phyloP scores from a whole-genome alignment of 2,888 invertebrate species.

The Odontothrips loti region DNA sequence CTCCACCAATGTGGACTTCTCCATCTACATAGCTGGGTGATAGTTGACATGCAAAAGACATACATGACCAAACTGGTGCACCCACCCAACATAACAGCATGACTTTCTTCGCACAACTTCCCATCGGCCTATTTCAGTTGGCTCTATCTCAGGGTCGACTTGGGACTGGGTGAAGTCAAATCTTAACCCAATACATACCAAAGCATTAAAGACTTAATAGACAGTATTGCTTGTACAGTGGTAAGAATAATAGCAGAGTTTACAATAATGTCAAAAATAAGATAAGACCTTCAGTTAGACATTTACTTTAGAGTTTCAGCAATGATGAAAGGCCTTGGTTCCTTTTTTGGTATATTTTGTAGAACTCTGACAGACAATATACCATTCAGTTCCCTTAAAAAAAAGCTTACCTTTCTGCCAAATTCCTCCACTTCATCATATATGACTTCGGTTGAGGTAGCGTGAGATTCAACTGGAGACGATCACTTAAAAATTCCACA shows the following conservation, averaged over 20 bases:
- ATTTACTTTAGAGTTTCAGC: too few relatives aligned
- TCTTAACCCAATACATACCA: background rate
- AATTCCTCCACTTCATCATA: conserved; percentile 84
- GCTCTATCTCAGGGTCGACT: background rate
- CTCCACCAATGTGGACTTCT: background rate
- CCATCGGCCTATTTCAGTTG: conserved; percentile 3
- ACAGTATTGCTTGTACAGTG: background rate
- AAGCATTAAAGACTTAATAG: background rate
- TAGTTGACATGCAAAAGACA: background rate
- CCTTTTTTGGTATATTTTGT: too few relatives aligned
- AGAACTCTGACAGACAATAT: too few relatives aligned
- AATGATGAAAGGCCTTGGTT: too few relatives aligned
- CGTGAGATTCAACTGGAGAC: conserved; percentile 66
- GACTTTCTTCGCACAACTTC: conserved; percentile 18
- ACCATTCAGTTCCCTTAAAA: background rate
- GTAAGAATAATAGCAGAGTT: too few relatives aligned
- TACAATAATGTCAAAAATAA: too few relatives aligned
- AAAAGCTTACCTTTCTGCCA: conserved; percentile 62
- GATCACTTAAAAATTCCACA: conserved; percentile 75
- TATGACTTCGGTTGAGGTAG: conserved; percentile 64
- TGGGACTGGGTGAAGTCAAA: conserved; percentile 17
- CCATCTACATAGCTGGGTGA: conserved; percentile 4
- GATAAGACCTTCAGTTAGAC: too few relatives aligned
- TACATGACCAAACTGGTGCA: background rate
- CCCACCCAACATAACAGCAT: conserved; percentile 16